phyloP scores from a whole-genome alignment of 2,797 vertebrate genomes.

The Gymnodraco acuticeps region DNA sequence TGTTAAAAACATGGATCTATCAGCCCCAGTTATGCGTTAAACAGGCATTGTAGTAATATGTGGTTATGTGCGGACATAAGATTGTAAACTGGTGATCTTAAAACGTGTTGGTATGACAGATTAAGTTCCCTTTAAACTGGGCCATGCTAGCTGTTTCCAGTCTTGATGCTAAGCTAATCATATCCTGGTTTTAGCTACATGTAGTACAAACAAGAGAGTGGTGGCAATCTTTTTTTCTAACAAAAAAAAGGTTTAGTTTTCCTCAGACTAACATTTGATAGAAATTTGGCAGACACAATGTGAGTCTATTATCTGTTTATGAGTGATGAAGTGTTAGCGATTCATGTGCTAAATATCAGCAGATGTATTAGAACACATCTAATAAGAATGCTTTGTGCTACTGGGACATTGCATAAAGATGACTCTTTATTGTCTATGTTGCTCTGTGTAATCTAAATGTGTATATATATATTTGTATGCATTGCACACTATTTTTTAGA shows the following conservation, averaged over 20 bases:
- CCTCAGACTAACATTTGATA: too few species aligned
- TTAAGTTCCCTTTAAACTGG: background rate
- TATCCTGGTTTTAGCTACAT: background rate
- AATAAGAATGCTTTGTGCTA: background rate
- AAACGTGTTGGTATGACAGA: background rate
- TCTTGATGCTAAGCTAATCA: background rate
- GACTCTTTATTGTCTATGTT: background rate
- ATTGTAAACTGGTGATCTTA: background rate
- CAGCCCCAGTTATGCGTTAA: background rate
- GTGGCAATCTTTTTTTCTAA: background rate
- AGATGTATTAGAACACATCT: background rate
- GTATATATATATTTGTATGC: constrained; percentile 11
- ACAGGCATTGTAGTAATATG: background rate
- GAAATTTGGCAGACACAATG: too few species aligned
- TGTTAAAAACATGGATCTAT: background rate
- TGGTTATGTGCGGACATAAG: background rate
- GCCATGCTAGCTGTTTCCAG: background rate
- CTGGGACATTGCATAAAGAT: constrained; percentile 4
- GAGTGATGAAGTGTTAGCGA: too few species aligned
- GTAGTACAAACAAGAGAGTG: background rate
- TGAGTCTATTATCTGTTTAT: too few species aligned
- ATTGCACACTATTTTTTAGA: constrained; percentile 1
- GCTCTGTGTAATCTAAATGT: constrained; percentile 36
- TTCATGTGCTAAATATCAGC: background rate
- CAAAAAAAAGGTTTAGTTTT: too few species aligned